Base-by-base conservation (phyloP, 2,888 invertebrate species). In the Pachycephus smyrnensis region DNA sequence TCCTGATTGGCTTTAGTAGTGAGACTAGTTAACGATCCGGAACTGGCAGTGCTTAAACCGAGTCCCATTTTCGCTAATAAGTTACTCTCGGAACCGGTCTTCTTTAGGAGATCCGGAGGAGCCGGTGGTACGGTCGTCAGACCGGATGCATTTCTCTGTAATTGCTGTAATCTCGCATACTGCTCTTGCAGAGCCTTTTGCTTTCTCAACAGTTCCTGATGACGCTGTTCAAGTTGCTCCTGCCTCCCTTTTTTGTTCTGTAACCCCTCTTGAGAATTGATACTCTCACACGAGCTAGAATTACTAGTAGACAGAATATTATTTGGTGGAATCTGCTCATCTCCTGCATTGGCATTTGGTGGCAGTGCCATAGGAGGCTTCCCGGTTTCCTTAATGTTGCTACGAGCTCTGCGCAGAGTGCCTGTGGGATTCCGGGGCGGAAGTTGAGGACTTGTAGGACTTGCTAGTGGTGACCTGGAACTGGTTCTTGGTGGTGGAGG, bases 401-500 rank as follows among this genome's bases (percentile, higher is more conserved):
- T 90, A 90, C 86, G 90, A 87, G 80, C 82, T 11, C 76, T 90
- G 89, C 83, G 90, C 86, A 83, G 86, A 82, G 76, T 92, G 88
- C 82, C 82, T 80, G 92, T 92, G 79, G 93, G 93, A 84, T 93
- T 92, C 80, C 93, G 92, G 35, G 94, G 94, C 3, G 95, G 95
- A 78, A 95, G 92, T 86, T 94, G 94, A 33, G 96, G 95, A 82
- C 95, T 95, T 73, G 97, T 95, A 32, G 97, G 97, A 75, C 97
- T 97, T 35, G 97, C 96, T 86, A 97, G 92, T 1, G 97, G 97
- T 31, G 97, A 97, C 88, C 97, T 95, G 75, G 97, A 97, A 85
- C 97, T 96, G 84, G 97, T 97, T 84, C 97, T 94, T n/a, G 97
- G 97, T 37, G 97, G 97, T 40, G 98, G 97, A n/a, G 97, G 97